These are phyloP conservation scores for Ibidorhyncha struthersii DNA, from an alignment of 2,113 vertebrate species.

Conservation along the genomic window DNA sequence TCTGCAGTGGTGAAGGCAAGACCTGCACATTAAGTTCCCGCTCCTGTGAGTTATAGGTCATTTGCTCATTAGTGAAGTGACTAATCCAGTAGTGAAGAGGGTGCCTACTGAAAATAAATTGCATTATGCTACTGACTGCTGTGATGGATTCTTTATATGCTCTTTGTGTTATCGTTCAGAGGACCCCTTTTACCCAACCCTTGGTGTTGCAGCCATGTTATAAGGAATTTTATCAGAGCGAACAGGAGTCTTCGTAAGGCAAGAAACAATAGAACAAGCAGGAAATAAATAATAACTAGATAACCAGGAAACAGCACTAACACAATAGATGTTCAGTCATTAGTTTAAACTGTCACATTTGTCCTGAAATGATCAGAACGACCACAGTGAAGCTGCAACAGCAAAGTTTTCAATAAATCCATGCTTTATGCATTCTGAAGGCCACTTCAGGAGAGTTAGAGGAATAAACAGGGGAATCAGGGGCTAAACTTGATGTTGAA, in stretches of 20 bases:
- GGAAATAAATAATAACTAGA: conserved; percentile 55
- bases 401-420: background rate
- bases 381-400: background rate
- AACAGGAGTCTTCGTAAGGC: conserved; percentile 40
- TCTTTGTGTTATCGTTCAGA: background rate
- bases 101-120: conserved; percentile 34
- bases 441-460: background rate
- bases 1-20: background rate
- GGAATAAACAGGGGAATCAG: background rate
- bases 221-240: conserved; percentile 46
- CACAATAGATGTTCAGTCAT: background rate
- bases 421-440: background rate
- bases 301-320: conserved; percentile 15
- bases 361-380: conserved; percentile 33
- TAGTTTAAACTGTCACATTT: background rate
- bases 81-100: conserved; percentile 20
- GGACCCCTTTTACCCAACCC: background rate
- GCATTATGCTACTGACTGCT: conserved; percentile 9
- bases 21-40: background rate
- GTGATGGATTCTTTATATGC: conserved; percentile 48
- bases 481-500: background rate
- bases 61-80: conserved; percentile 21
- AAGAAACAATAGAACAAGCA: conserved; percentile 49
- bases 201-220: background rate
- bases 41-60: conserved; percentile 33